These are phyloP conservation scores for Andrena praecox DNA, from an alignment of 2,888 invertebrate species.

Conservation along the genomic window DNA sequence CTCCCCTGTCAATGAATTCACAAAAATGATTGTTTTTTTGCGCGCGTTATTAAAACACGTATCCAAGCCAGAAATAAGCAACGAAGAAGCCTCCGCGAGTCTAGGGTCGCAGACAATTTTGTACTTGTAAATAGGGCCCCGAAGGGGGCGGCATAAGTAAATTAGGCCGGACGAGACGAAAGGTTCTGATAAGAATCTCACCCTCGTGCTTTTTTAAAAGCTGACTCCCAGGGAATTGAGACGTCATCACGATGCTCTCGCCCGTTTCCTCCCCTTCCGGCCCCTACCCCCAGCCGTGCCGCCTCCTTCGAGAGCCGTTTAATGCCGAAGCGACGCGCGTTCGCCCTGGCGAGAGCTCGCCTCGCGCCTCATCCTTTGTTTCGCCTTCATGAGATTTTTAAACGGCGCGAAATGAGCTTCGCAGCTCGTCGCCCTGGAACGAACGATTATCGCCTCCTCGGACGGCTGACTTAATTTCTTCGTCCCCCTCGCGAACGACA, in stretches of 20 bases:
- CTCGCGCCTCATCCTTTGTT: slow-evolving; percentile 78
- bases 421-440: slow-evolving; percentile 67
- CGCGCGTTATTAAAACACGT: not conserved
- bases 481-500: slow-evolving; percentile 49
- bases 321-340: slow-evolving; percentile 75
- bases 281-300: slow-evolving; percentile 56
- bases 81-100: slow-evolving; percentile 14
- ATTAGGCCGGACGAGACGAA: slow-evolving; percentile 89
- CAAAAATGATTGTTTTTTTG: not conserved
- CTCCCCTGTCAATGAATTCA: not conserved
- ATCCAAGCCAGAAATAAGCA: slow-evolving; percentile 15
- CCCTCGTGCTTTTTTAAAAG: slow-evolving; percentile 77
- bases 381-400: slow-evolving; percentile 82
- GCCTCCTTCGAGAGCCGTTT: slow-evolving; percentile 75
- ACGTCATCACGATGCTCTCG: slow-evolving; percentile 80
- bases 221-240: slow-evolving; percentile 79
- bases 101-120: slow-evolving; percentile 73
- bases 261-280: slow-evolving; percentile 65
- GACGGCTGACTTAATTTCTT: slow-evolving; percentile 73
- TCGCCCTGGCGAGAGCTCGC: slow-evolving; percentile 60
- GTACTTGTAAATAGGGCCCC: slow-evolving; percentile 89
- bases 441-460: slow-evolving; percentile 78
- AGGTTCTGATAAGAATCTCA: slow-evolving; percentile 90
- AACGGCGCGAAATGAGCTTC: slow-evolving; percentile 79
- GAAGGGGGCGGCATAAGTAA: slow-evolving; percentile 91